Percentiles rank a stretch among this genome's conserved stretches.
These are phyloP conservation scores for Argopecten irradians DNA, from an alignment of 1,140 invertebrate species.

Conservation along the genomic window DNA sequence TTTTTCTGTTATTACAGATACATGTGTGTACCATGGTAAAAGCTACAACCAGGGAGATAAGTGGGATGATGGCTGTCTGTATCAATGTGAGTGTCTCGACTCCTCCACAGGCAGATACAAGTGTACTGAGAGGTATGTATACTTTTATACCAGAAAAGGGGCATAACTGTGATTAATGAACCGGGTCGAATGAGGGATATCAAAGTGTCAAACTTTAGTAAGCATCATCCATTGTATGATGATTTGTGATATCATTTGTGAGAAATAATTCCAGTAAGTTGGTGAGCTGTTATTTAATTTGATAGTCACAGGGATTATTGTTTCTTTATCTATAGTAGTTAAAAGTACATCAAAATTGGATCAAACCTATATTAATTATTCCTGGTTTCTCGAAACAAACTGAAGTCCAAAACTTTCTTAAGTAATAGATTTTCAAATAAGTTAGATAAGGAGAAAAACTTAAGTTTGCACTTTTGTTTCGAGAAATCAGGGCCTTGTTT, in stretches of 20 bases:
- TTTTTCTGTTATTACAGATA: conserved; percentile 50
- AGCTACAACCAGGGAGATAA: conserved; percentile 59
- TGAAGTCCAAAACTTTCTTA: neutral
- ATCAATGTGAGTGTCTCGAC: conserved; percentile 63
- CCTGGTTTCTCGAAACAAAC: too few relatives aligned
- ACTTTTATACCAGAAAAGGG: neutral
- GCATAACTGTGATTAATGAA: neutral
- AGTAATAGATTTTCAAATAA: neutral
- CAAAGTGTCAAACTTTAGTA: neutral
- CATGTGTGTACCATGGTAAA: conserved; percentile 61
- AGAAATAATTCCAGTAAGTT: too few relatives aligned
- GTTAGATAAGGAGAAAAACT: neutral
- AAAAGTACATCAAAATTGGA: too few relatives aligned
- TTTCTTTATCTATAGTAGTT: too few relatives aligned
- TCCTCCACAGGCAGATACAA: conserved; percentile 59
- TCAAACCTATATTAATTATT: too few relatives aligned
- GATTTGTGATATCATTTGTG: too few relatives aligned
- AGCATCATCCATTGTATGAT: too few relatives aligned
- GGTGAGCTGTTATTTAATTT: too few relatives aligned
- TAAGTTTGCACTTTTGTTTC: too few relatives aligned
- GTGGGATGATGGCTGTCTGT: conserved; percentile 68
- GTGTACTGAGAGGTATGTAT: conserved; percentile 62
- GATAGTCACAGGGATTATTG: too few relatives aligned
- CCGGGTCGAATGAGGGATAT: neutral
- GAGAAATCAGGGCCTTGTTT: neutral